Conservation (phyloP, 92 coral and sea anemone genomes). For the Heteractis magnifica region DNA sequence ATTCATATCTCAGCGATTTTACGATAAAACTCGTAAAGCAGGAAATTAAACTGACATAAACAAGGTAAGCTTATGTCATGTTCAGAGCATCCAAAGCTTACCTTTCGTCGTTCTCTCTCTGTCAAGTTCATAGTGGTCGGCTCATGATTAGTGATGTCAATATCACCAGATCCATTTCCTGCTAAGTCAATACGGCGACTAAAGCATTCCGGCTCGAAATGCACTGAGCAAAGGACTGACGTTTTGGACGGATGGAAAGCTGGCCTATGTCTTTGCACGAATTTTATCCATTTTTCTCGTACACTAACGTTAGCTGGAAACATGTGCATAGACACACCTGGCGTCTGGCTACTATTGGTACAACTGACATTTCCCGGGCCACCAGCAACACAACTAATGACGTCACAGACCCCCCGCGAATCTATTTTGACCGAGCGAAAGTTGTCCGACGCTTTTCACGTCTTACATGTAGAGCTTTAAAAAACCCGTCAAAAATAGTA, state of each 20-base stretch:
- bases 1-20: no score
- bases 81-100: no score
- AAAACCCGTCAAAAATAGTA: background rate
- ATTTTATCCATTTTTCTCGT: conserved; percentile 21
- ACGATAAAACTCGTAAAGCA: no score
- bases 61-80: no score
- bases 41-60: no score
- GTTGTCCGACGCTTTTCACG: conserved; percentile 17
- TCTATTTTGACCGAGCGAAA: conserved; percentile 31
- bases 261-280: conserved; percentile 38
- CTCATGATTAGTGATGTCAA: no score
- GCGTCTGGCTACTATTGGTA: conserved; percentile 9
- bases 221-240: conserved; percentile 44
- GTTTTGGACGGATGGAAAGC: conserved; percentile 37
- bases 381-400: conserved; percentile 51
- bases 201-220: conserved; percentile 27
- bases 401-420: conserved; percentile 24
- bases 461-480: background rate
- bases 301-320: conserved; percentile 18
- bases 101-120: no score
- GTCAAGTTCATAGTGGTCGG: no score
- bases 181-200: conserved; percentile 20
- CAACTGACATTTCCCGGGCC: conserved; percentile 34
- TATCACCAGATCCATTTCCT: background rate
- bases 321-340: conserved; percentile 35